phyloP scores from a whole-genome alignment of 2,113 vertebrate species.

The Sylvia atricapilla region DNA sequence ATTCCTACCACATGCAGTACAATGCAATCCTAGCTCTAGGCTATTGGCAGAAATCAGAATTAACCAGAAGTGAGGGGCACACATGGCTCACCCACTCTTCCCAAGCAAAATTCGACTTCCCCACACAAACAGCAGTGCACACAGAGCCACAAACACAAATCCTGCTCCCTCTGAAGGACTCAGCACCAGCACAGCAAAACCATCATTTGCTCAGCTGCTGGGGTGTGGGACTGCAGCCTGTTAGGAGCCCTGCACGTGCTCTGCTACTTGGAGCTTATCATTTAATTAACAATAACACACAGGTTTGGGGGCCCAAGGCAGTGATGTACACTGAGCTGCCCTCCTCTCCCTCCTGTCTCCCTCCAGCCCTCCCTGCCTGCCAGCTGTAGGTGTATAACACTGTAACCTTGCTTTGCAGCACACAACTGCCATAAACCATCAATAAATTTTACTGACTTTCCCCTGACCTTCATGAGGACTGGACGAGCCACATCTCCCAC shows the following conservation, averaged over 20 bases:
- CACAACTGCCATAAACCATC: conserved; percentile 37
- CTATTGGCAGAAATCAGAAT: background rate
- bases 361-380: background rate
- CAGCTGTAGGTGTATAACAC: background rate
- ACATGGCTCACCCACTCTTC: rapidly evolving
- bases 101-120: background rate
- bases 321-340: background rate
- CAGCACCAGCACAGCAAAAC: background rate
- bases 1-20: background rate
- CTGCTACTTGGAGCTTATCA: conserved; percentile 2
- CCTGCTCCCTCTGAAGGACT: background rate
- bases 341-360: background rate
- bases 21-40: background rate
- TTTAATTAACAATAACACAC: conserved; percentile 32
- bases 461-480: conserved; percentile 60
- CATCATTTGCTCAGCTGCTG: background rate
- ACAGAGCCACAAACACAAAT: background rate
- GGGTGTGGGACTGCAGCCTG: background rate
- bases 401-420: conserved; percentile 11
- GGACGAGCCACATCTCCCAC: conserved; percentile 56
- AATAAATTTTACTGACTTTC: conserved; percentile 71
- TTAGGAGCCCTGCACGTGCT: background rate
- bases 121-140: background rate
- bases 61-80: background rate
- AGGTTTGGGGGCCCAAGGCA: background rate